Conservation (phyloP, 2,888 invertebrate genomes). For the Ophion costatus region DNA sequence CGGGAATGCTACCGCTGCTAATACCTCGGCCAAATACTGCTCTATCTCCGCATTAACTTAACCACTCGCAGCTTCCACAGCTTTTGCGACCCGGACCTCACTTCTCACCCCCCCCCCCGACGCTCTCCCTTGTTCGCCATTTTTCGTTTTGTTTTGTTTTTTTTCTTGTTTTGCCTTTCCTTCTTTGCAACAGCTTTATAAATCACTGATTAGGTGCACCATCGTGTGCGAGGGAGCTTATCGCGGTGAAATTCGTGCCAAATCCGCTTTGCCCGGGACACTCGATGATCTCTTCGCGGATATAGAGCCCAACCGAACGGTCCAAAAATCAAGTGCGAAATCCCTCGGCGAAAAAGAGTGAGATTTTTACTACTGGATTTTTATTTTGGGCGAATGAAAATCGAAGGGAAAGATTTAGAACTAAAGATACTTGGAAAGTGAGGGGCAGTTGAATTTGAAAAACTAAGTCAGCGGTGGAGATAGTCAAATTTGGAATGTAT, state of each 20-base stretch:
- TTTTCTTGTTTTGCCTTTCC: not conserved
- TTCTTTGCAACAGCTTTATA: conserved; percentile 5
- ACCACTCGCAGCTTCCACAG: conserved; percentile 50
- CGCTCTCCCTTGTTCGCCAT: not conserved
- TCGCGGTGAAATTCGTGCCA: conserved; percentile 60
- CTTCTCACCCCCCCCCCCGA: not conserved
- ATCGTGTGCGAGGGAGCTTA: conserved; percentile 58
- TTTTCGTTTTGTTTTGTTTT: not conserved
- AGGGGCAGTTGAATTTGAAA: not conserved
- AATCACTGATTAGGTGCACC: conserved; percentile 60
- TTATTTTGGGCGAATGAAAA: not conserved
- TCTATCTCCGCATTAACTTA: conserved; percentile 51
- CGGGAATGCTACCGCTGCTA: conserved; percentile 72
- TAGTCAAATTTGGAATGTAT: not conserved
- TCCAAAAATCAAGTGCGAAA: not conserved
- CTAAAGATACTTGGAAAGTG: not conserved
- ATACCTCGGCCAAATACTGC: conserved; percentile 44
- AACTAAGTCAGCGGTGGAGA: not conserved
- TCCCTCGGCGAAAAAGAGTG: not conserved
- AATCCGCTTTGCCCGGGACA: conserved; percentile 27
- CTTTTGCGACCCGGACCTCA: conserved; percentile 40
- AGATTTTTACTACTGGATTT: not conserved
- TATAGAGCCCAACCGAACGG: not conserved
- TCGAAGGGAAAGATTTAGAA: not conserved
- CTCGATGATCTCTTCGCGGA: conserved; percentile 13